A percentile compares a stretch with the other conserved stretches of the same genome.
phyloP scores from a whole-genome alignment of 2,888 invertebrate genomes.

The Polyploca ridens region DNA sequence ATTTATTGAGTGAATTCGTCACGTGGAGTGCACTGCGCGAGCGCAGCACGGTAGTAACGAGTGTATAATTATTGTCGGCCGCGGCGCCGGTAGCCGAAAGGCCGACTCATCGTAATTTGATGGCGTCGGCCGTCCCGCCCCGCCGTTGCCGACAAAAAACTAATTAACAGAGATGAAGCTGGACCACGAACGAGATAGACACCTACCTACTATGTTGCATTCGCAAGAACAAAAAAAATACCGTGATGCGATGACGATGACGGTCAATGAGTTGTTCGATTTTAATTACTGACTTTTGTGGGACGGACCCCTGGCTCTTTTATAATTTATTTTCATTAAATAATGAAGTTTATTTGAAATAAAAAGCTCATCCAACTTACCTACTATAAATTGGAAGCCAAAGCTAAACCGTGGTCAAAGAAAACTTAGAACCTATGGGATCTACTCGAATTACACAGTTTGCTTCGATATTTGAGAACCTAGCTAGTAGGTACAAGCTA shows the following conservation, averaged over 20 bases:
- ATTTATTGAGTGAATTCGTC: constrained; percentile 62
- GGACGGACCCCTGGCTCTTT: constrained; percentile 5
- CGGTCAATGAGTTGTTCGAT: constrained; percentile 49
- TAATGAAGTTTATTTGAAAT: constrained; percentile 10
- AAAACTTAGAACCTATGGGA: constrained; percentile 23
- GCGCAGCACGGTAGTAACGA: constrained; percentile 83
- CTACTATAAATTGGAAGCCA: constrained; percentile 26
- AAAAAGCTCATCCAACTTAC: constrained; percentile 8
- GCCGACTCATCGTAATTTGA: constrained; percentile 85
- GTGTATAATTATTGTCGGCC: constrained; percentile 80
- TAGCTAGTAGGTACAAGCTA: constrained; percentile 19
- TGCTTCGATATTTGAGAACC: background rate
- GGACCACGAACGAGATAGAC: constrained; percentile 57
- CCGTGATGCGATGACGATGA: constrained; percentile 50
- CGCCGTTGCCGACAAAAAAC: constrained; percentile 78
- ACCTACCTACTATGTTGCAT: constrained; percentile 62
- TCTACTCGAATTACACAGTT: background rate
- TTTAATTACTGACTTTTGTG: constrained; percentile 32
- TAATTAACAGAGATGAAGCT: constrained; percentile 82
- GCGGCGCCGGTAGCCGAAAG: constrained; percentile 80
- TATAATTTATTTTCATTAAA: constrained; percentile 7
- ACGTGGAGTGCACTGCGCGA: constrained; percentile 50
- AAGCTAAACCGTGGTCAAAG: constrained; percentile 28
- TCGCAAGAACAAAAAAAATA: constrained; percentile 67
- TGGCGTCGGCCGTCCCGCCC: constrained; percentile 80